These are phyloP conservation scores for Coptotermes formosanus DNA, from an alignment of 1,140 invertebrate species.

Conservation along the genomic window DNA sequence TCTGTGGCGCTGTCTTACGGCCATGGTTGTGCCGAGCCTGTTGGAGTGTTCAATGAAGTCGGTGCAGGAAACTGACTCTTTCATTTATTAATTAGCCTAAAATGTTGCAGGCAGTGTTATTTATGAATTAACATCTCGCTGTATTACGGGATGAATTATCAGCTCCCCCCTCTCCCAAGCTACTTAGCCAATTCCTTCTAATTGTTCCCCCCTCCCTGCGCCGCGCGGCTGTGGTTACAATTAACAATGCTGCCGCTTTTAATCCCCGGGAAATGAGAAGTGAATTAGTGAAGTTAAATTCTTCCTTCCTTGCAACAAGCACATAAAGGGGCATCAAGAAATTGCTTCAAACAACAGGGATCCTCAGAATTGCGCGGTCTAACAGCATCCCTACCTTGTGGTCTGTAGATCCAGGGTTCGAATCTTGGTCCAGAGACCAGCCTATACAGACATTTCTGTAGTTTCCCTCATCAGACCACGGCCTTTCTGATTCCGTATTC, in stretches of 20 bases:
- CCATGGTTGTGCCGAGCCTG: not conserved
- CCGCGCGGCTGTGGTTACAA: constrained; percentile 3
- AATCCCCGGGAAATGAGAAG: constrained; percentile 24
- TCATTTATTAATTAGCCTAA: constrained; percentile 28
- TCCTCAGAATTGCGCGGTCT: too few species aligned
- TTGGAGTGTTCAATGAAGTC: not conserved
- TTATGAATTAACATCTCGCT: constrained; percentile 30
- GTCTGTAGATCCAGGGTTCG: too few species aligned
- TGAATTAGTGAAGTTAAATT: constrained; percentile 27
- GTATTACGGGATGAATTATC: constrained; percentile 26
- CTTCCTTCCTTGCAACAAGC: constrained; percentile 13
- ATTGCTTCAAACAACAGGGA: too few species aligned
- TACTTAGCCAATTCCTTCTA: constrained; percentile 29
- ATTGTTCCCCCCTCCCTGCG: not conserved
- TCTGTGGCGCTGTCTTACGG: too few species aligned
- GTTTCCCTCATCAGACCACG: too few species aligned
- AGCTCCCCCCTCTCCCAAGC: not conserved
- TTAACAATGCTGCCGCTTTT: constrained; percentile 15
- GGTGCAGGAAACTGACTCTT: constrained; percentile 19
- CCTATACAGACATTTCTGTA: too few species aligned
- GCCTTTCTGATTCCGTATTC: too few species aligned
- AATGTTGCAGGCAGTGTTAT: constrained; percentile 21
- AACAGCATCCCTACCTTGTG: too few species aligned
- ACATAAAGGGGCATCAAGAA: not conserved
- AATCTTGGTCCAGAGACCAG: too few species aligned